Evolutionary conservation across 1,140 invertebrate genomes (phyloP).

Genomic region (Scaptomyza montana): DNA sequence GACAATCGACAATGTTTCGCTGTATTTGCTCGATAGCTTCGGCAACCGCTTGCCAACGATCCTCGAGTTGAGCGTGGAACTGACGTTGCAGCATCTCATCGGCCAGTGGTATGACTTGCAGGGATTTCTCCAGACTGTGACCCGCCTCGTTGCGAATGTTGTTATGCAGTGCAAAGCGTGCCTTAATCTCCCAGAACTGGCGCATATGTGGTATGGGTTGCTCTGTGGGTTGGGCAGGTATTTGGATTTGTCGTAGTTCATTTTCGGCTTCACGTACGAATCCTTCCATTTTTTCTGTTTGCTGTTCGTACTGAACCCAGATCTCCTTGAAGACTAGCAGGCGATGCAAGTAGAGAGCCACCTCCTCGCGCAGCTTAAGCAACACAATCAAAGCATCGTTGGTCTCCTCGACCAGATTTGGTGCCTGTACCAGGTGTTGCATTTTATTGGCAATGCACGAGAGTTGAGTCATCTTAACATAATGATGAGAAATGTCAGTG

Average conservation of each 20-base stretch:
- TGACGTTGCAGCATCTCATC: conserved; percentile 92
- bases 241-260: conserved; percentile 85
- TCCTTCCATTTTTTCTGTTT: conserved; percentile 89
- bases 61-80: conserved; percentile 89
- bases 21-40: conserved; percentile 88
- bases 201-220: conserved; percentile 89
- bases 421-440: conserved; percentile 89
- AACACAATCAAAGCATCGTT: conserved; percentile 88
- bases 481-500: conserved; percentile 90
- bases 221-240: conserved; percentile 84
- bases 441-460: conserved; percentile 89
- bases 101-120: conserved; percentile 90
- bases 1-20: conserved; percentile 86
- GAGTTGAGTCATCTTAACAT: conserved; percentile 89
- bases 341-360: conserved; percentile 88
- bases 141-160: conserved; percentile 89
- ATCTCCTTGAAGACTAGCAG: conserved; percentile 90
- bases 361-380: conserved; percentile 88
- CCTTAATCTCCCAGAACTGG: conserved; percentile 94
- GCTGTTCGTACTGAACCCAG: conserved; percentile 89
- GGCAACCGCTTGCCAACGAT: conserved; percentile 89
- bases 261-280: conserved; percentile 90
- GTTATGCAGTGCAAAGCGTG: conserved; percentile 93
- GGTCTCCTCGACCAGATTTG: conserved; percentile 89
- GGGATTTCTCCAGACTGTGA: conserved; percentile 89